Evolutionary conservation across 2,797 vertebrate species (phyloP), one percentile per base, ranked within the genome.

Genomic region (Pipistrellus kuhlii): DNA sequence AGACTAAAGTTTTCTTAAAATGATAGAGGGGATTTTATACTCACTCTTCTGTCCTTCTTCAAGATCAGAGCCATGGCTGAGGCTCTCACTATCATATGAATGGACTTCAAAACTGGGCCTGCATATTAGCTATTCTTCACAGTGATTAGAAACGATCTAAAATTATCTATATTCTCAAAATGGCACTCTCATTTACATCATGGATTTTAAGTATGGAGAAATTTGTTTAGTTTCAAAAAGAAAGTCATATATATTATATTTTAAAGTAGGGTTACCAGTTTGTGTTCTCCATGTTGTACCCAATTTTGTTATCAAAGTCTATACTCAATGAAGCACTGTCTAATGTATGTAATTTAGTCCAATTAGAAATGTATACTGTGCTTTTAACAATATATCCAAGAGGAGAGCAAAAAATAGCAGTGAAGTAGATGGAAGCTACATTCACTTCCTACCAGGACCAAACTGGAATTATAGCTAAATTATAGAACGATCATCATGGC

Each of bases 311-410:
- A 94, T 97, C 88, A 95, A 93, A 85, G 92, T 95, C 32, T 87
- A 66, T 85, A 85, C 51, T 91, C 2, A 86, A 55, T 48, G 14
- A 69, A 96, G 88, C 35, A 92, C 51, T 85, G 96, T 95, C 51
- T 71, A 78, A 35, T 89, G 73, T 51, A 68, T 80, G 75, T 83
- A 97, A 93, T 95, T 97, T 35, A 91, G 96, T 41, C 91, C 86
- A 96, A 94, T 97, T 97, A 94, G 88, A 86, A 96, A 97, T 95
- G 75, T 85, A 76, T 77, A 77, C 48, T 32, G 18, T 32, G 18
- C 12, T 53, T 32, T 13, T 1, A 77, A 46, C 27, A 46, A 35
- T 51, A 53, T 32, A 77, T 12, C 48, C 20, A 77, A 0, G 6
- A 77, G 30, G 75, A 23, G n/a, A 76, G 32, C 18, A 21, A 76